Base-by-base conservation (phyloP, 2,797 vertebrate species). In the Brachyrhaphis roseni region DNA sequence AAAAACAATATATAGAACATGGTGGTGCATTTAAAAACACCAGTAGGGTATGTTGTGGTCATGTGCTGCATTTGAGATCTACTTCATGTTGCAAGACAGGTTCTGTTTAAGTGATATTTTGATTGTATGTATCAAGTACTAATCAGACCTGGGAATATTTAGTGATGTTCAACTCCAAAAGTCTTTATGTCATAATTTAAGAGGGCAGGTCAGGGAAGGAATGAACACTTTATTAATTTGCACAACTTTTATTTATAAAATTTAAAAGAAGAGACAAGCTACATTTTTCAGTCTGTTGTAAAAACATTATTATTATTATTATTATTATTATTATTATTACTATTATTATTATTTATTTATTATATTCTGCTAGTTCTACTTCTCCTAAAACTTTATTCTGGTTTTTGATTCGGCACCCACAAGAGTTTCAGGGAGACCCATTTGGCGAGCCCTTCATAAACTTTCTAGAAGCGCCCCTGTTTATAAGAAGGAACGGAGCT, bases 401-500 rank as follows among this genome's bases (percentile, higher is more conserved):
- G 3, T 36, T 26, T 12, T 26, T 66, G 34, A 18, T 66, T 28
- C 18, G 34, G 3, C 31, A 66, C 18, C 62, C 34, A 8, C 28
- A 20, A 5, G 20, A 26, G 36, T 39, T 11, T 68, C 64, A 41
- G 64, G 12, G 64, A 23, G 16, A 31, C 59, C 59, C 59, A 36
- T 36, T 64, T 64, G 59, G 31, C 59, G 16, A 18, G 15, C 31
- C 64, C 18, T 26, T 68, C 5, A 26, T 5, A 41, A 68, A 68
- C 64, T 41, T 66, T 66, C 36, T 41, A 68, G 20, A 68, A 68
- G 34, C 36, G 64, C 20, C 36, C 36, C 64, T 68, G 36, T 66
- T 39, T 12, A 66, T 39, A 66, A 34, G 59, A 39, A 39, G 8
- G 20, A 8, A 90, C 91, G 87, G 86, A 90, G 74, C 88, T 77